Percentiles rank a stretch among this genome's conserved stretches.
These are phyloP conservation scores for Dryobotodes eremita DNA, from an alignment of 2,888 invertebrate species.

Conservation along the genomic window DNA sequence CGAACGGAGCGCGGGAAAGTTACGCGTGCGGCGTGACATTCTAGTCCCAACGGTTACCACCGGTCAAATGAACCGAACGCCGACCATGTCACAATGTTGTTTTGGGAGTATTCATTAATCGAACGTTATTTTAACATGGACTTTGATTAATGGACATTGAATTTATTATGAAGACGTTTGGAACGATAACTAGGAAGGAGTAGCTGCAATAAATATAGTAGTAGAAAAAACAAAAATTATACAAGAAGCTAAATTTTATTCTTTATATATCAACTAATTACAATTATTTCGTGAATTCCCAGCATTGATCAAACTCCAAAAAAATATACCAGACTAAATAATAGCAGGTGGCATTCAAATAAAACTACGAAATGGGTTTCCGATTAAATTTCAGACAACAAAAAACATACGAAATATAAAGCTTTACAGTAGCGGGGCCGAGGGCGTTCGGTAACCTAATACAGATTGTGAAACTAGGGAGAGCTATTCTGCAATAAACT, in stretches of 20 bases:
- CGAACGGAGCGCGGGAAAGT: slow-evolving; percentile 44
- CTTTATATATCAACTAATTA: background rate
- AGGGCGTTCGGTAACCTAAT: slow-evolving; percentile 78
- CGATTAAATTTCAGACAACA: slow-evolving; percentile 76
- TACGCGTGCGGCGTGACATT: slow-evolving; percentile 52
- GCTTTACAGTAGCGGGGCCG: slow-evolving; percentile 75
- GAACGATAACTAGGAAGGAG: background rate
- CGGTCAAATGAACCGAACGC: slow-evolving; percentile 52
- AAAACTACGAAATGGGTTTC: slow-evolving; percentile 71
- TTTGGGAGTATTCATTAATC: slow-evolving; percentile 53
- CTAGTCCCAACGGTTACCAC: slow-evolving; percentile 49
- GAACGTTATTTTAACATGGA: slow-evolving; percentile 40
- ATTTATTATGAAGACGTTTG: slow-evolving; percentile 2
- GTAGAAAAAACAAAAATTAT: background rate
- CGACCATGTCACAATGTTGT: slow-evolving; percentile 55
- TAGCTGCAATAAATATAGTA: background rate
- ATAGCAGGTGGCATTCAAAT: slow-evolving; percentile 53
- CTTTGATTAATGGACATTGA: slow-evolving; percentile 44
- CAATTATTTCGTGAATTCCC: background rate
- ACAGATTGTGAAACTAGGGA: slow-evolving; percentile 71
- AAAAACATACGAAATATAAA: slow-evolving; percentile 74
- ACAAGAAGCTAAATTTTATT: too few species aligned
- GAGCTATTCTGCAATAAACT: slow-evolving; percentile 73
- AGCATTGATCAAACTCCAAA: background rate
- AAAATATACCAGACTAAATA: slow-evolving; percentile 31